Evolutionary conservation across 2,888 invertebrate species (phyloP), one percentile per base, ranked within the genome.

Genomic region (Epirrhoe alternata): DNA sequence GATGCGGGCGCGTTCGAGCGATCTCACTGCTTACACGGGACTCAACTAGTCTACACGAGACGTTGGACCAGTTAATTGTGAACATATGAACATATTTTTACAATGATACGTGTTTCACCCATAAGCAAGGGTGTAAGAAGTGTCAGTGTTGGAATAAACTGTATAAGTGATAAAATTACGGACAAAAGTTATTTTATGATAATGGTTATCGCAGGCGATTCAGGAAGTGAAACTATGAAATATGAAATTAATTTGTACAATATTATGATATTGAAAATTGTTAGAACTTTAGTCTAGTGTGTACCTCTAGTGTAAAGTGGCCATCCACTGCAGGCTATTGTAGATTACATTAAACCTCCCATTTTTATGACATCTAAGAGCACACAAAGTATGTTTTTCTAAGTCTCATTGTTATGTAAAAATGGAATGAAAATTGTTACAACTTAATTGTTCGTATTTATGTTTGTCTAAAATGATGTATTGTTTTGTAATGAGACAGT

Each of bases 21-120:
- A 64, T 38, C 30, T 64, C 12, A 17, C 62, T 1, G 5, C 17
- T 5, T 57, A 33, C 7, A 56, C 56, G 16, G 62, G 45, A n/a
- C 42, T 63, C 17, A 63, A 63, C 30, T 62, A 55, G n/a, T 58
- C n/a, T 16, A 16, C 5, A 6, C 5, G 47, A 14, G 6, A 6
- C 14, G 47, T 12, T 47, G 47, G 14, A 5, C 14, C 45, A 47
- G 16, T 47, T 14, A 6, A 6, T 14, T 16, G 14, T 47, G 47
- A 47, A 47, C n/a, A 38, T 0, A 38, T 10, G 2, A 38, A 38
- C 38, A 24, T 24, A 24, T 42, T 42, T 42, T 12, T 0, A 33
- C 10, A 42, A 12, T 42, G 38, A 42, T 42, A 10, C 38, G 38
- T 42, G 10, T 42, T 35, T 42, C 12, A 42, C 38, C 38, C 38